phyloP scores from a whole-genome alignment of 1,140 invertebrate species.

The Rhagoletis pomonella region DNA sequence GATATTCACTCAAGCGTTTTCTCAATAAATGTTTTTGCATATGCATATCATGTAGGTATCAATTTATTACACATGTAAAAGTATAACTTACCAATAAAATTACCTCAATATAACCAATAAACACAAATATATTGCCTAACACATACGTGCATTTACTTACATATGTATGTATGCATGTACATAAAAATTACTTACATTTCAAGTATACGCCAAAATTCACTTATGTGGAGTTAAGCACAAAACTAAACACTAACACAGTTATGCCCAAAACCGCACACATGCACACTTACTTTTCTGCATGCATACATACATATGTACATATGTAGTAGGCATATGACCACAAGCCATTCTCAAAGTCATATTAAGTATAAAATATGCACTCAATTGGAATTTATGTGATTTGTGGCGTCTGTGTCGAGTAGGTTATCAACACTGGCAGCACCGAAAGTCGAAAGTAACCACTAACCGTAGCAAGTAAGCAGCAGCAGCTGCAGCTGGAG shows the following conservation, averaged over 20 bases:
- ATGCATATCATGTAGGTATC: too few relatives aligned
- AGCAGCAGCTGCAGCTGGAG: neutral
- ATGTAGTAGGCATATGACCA: neutral
- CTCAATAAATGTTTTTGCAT: too few relatives aligned
- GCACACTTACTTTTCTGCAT: neutral
- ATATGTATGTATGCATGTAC: neutral
- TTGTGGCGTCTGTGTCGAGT: slow-evolving; percentile 61
- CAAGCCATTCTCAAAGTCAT: slow-evolving; percentile 41
- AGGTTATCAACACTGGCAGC: slow-evolving; percentile 41
- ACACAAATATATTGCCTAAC: too few relatives aligned
- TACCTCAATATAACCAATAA: too few relatives aligned
- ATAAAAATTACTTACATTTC: neutral
- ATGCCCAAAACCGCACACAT: neutral
- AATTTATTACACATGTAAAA: too few relatives aligned
- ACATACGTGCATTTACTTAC: too few relatives aligned
- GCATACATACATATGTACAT: neutral
- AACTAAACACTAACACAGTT: neutral
- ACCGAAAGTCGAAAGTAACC: neutral
- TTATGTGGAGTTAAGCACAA: slow-evolving; percentile 47
- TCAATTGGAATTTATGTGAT: slow-evolving; percentile 74
- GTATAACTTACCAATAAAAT: too few relatives aligned
- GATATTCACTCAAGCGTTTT: too few relatives aligned
- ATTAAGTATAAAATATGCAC: slow-evolving; percentile 66
- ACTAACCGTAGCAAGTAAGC: neutral
- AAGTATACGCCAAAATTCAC: slow-evolving; percentile 1